Evolutionary conservation across 2,797 vertebrate species (phyloP).

Genomic region (Pipistrellus pipistrellus): DNA sequence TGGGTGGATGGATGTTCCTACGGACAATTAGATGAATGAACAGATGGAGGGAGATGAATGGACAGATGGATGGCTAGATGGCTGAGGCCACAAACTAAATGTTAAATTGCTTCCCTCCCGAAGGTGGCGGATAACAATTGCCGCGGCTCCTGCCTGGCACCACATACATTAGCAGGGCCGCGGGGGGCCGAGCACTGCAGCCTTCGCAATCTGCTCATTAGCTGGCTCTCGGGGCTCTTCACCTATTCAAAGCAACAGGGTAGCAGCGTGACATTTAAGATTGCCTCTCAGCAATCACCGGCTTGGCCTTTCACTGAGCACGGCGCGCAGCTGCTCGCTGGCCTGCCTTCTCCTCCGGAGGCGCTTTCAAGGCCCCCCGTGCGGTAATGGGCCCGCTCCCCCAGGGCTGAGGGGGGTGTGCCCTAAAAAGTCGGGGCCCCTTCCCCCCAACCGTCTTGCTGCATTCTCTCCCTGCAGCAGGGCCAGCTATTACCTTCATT

Average conservation of each 20-base stretch:
- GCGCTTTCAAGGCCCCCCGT: neutral
- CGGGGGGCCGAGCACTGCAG: neutral
- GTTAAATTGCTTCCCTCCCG: neutral
- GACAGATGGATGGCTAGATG: neutral
- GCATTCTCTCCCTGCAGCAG: neutral
- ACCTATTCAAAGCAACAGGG: neutral
- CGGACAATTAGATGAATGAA: neutral
- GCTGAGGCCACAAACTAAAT: neutral
- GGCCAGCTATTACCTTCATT: slow-evolving; percentile 78
- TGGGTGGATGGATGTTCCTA: neutral
- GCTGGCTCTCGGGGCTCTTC: neutral
- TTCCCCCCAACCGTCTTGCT: neutral
- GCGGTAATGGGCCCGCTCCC: slow-evolving; percentile 31
- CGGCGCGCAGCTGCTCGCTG: neutral
- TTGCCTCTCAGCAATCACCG: neutral
- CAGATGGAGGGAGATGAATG: neutral
- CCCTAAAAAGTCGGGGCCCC: neutral
- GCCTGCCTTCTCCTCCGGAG: neutral
- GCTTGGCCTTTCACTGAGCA: slow-evolving; percentile 18
- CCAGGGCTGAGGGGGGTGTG: neutral
- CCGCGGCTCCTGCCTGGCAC: neutral
- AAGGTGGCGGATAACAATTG: neutral
- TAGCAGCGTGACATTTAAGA: slow-evolving; percentile 35
- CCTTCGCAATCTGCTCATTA: neutral
- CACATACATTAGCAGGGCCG: rapidly evolving